Evolutionary conservation across 2,888 invertebrate species (phyloP).

Genomic region (Ectobius pallidus): DNA sequence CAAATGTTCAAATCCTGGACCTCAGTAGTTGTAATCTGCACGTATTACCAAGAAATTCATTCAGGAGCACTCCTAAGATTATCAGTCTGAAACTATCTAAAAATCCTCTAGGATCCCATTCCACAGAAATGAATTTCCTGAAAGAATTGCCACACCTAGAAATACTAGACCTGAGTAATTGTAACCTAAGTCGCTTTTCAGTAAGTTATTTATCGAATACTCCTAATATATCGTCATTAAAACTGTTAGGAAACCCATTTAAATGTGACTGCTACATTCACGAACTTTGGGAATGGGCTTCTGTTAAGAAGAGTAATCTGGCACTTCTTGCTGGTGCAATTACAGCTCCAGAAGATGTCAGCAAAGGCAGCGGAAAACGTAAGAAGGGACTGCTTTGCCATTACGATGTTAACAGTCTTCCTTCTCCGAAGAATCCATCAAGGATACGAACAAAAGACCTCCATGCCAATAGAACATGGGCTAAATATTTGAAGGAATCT

Average conservation of each 20-base stretch:
- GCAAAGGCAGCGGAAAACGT: slow-evolving; percentile 67
- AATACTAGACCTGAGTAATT: slow-evolving; percentile 31
- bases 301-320: slow-evolving; percentile 67
- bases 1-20: slow-evolving; percentile 64
- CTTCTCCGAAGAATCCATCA: slow-evolving; percentile 49
- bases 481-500: slow-evolving; percentile 72
- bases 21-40: slow-evolving; percentile 69
- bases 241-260: slow-evolving; percentile 72
- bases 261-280: slow-evolving; percentile 71
- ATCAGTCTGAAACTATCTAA: slow-evolving; percentile 67
- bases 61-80: slow-evolving; percentile 66
- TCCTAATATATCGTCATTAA: slow-evolving; percentile 62
- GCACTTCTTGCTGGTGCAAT: slow-evolving; percentile 70
- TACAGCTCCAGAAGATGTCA: slow-evolving; percentile 64
- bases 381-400: slow-evolving; percentile 68
- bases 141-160: slow-evolving; percentile 26
- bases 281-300: slow-evolving; percentile 76
- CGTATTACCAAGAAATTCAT: slow-evolving; percentile 64
- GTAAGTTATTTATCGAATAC: slow-evolving; percentile 62
- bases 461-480: slow-evolving; percentile 70
- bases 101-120: slow-evolving; percentile 65
- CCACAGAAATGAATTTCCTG: slow-evolving; percentile 48
- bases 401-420: slow-evolving; percentile 60
- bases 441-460: slow-evolving; percentile 58
- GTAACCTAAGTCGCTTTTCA: slow-evolving; percentile 58